Evolutionary conservation across 2,888 invertebrate species (phyloP).

Genomic region (Lottia gigantea): DNA sequence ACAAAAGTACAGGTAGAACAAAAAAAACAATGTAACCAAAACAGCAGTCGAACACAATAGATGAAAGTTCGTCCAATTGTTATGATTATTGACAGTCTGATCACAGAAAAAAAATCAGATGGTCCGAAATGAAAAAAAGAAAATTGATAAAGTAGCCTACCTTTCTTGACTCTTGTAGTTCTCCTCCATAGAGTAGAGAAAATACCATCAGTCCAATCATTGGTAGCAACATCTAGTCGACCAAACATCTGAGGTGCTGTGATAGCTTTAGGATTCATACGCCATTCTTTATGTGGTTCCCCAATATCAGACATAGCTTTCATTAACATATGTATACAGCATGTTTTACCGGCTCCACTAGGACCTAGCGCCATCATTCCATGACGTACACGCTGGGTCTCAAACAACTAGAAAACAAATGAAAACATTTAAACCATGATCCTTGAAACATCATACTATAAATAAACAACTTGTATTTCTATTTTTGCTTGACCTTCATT

Average conservation of each 20-base stretch:
- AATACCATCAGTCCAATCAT: conserved; percentile 98
- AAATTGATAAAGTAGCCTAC: conserved; percentile 38
- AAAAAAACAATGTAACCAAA: no score
- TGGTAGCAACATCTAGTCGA: conserved; percentile 93
- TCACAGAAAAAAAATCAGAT: no score
- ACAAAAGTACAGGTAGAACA: no score
- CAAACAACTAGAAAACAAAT: conserved; percentile 59
- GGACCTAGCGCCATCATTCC: conserved; percentile 88
- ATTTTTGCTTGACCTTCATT: neutral
- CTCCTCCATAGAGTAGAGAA: conserved; percentile 97
- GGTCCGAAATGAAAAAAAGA: no score
- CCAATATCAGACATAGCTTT: conserved; percentile 89
- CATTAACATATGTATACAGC: conserved; percentile 91
- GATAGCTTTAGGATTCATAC: conserved; percentile 98
- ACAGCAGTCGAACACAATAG: no score
- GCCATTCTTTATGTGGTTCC: conserved; percentile 89
- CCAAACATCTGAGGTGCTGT: conserved; percentile 99
- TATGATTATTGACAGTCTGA: no score
- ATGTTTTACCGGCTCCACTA: conserved; percentile 94
- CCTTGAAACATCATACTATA: neutral
- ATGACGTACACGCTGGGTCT: conserved; percentile 69
- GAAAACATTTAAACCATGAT: neutral
- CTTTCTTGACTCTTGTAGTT: conserved; percentile 86
- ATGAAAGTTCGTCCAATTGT: no score
- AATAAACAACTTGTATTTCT: no score